phyloP scores from a whole-genome alignment of 2,888 invertebrate genomes.

The Steinernema hermaphroditum region DNA sequence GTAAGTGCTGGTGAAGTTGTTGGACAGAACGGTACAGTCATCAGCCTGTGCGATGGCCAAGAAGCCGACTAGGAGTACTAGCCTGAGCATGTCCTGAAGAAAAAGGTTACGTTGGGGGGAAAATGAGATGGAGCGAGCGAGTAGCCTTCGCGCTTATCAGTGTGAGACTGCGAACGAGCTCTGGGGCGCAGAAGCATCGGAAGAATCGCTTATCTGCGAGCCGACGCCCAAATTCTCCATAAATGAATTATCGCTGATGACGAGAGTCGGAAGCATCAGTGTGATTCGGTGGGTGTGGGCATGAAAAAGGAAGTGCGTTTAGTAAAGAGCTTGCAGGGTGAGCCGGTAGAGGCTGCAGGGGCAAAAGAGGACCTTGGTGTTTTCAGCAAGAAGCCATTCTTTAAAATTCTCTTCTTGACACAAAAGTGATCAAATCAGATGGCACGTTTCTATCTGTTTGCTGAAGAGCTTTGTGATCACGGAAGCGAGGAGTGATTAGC shows the following conservation, averaged over 20 bases:
- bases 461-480: too few relatives aligned
- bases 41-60: background rate
- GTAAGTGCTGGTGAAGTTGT: background rate
- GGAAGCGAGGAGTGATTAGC: too few relatives aligned
- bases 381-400: too few relatives aligned
- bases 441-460: too few relatives aligned
- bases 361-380: too few relatives aligned
- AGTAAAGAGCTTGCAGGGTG: too few relatives aligned
- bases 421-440: too few relatives aligned
- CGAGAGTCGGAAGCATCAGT: background rate
- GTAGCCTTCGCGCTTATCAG: slow-evolving; percentile 7
- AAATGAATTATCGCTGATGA: background rate
- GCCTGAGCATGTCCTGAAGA: background rate
- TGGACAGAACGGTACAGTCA: background rate
- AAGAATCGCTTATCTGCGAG: background rate
- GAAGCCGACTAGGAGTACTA: background rate
- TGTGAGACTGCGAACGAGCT: slow-evolving; percentile 6
- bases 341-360: too few relatives aligned
- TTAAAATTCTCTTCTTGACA: too few relatives aligned
- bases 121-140: background rate
- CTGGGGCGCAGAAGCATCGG: background rate
- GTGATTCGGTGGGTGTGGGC: background rate
- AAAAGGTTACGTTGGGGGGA: background rate
- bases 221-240: slow-evolving; percentile 26
- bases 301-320: background rate